Conservation (phyloP, 1,140 invertebrate genomes). For the Bombus balteatus region DNA sequence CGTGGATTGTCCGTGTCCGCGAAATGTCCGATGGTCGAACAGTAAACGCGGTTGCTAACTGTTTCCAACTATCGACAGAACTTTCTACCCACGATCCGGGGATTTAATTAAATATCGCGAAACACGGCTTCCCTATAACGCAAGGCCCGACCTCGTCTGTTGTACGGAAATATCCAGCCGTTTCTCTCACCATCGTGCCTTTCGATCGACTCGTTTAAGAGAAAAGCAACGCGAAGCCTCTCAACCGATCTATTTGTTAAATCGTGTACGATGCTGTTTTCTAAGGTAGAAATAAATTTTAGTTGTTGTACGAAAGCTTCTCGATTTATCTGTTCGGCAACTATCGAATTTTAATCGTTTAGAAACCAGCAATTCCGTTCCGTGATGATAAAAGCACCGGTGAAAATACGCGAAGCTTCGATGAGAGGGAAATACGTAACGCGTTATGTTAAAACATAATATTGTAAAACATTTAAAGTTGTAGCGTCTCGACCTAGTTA, state of each 20-base stretch:
- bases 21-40: slow-evolving; percentile 68
- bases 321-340: not conserved
- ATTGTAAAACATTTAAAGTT: no score
- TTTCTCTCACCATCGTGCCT: not conserved
- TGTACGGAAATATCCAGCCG: slow-evolving; percentile 13
- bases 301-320: not conserved
- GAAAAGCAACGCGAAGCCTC: not conserved
- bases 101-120: slow-evolving; percentile 79
- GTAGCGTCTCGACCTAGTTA: not conserved
- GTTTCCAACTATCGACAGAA: slow-evolving; percentile 77
- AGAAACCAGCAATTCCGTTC: no score
- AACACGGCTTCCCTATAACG: slow-evolving; percentile 48
- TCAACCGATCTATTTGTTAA: not conserved
- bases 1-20: slow-evolving; percentile 64
- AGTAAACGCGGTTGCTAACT: slow-evolving; percentile 70
- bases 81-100: slow-evolving; percentile 64
- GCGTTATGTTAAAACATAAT: no score
- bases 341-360: not conserved
- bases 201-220: not conserved
- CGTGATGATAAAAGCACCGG: no score
- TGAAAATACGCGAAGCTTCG: not conserved
- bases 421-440: not conserved
- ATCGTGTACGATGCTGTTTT: not conserved
- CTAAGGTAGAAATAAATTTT: not conserved
- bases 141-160: slow-evolving; percentile 7